Base-by-base conservation (phyloP, 1,140 invertebrate species). In the Neodiprion fabricii region DNA sequence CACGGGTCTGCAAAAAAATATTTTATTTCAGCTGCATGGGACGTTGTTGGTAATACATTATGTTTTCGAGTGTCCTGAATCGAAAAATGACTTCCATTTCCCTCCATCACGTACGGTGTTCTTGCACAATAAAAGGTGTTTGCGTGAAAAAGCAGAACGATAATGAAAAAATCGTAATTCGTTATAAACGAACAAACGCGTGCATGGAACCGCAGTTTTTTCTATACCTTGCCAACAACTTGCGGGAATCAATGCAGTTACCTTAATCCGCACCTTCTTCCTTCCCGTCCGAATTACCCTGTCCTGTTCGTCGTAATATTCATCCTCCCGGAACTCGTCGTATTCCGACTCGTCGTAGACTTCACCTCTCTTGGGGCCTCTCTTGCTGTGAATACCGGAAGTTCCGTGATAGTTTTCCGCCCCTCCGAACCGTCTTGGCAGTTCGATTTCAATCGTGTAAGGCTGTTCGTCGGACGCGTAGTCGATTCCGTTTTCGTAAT, bases 381-480 rank as follows among this genome's bases (percentile, higher is more conserved):
- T 72, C 23, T 77, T 28, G 53, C 76, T 28, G 53, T 78, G 65
- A 14, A 70, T 70, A 5, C 1, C 2, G 28, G 28, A 40, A 40
- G 28, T 40, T 5, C 28, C 28, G 8, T 9, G 48, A 4, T 72
- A 49, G 11, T 72, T 73, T 9, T 76, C 48, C 14, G 14, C 14
- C 47, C 48, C 48, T 9, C 71, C 72, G 1, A 70, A 17, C 10
- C 67, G 72, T 50, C 78, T 78, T 4, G 83, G 81, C 49, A 85
- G 71, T 71, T 84, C 80, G 69, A 85, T 83, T 40, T 84, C 78
- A 67, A 85, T 82, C 1, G 79, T 77, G 14, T 80, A 84, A 11
- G 81, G 82, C 40, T 80, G 72, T n/a, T 77, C 74, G 9, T 80
- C 72, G 0, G 12, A 23, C n/a, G 50, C 72, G 10, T 71, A 71